Conservation (phyloP, 2,113 vertebrate genomes). For the Sorex fumeus region DNA sequence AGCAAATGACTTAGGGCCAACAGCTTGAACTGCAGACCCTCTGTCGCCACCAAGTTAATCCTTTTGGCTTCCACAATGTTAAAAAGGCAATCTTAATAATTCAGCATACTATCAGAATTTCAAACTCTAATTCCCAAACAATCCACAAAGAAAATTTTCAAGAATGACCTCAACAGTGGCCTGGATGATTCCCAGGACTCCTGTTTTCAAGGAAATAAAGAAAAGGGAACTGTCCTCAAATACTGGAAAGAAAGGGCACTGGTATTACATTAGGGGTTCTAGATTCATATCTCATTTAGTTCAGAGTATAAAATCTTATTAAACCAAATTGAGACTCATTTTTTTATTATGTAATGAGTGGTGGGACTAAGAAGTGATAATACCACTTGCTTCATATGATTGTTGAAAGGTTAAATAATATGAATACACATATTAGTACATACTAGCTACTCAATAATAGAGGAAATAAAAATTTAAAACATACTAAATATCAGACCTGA, state of each 20-base stretch:
- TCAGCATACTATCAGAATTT: slow-evolving; percentile 68
- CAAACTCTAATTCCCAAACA: slow-evolving; percentile 72
- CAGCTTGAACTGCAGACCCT: slow-evolving; percentile 71
- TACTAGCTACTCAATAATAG: background rate
- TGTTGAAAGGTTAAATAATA: background rate
- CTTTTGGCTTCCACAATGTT: slow-evolving; percentile 57
- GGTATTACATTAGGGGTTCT: slow-evolving; percentile 6
- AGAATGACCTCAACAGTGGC: slow-evolving; percentile 70
- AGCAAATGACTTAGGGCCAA: slow-evolving; percentile 61
- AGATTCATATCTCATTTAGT: slow-evolving; percentile 2
- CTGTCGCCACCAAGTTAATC: slow-evolving; percentile 75
- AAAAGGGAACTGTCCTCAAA: background rate
- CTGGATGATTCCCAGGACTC: slow-evolving; percentile 55
- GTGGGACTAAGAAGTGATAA: background rate
- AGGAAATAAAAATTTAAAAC: slow-evolving; percentile 48
- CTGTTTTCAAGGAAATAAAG: slow-evolving; percentile 59
- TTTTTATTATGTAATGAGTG: slow-evolving; percentile 22
- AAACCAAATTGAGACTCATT: background rate
- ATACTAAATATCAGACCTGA: slow-evolving; percentile 36
- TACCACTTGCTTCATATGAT: background rate
- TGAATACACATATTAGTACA: background rate
- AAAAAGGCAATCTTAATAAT: slow-evolving; percentile 72
- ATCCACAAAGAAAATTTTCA: slow-evolving; percentile 67
- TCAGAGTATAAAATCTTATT: background rate
- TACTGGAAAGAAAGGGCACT: background rate